Base-by-base conservation (phyloP, 2,113 vertebrate species). In the Tachuris rubrigastra region DNA sequence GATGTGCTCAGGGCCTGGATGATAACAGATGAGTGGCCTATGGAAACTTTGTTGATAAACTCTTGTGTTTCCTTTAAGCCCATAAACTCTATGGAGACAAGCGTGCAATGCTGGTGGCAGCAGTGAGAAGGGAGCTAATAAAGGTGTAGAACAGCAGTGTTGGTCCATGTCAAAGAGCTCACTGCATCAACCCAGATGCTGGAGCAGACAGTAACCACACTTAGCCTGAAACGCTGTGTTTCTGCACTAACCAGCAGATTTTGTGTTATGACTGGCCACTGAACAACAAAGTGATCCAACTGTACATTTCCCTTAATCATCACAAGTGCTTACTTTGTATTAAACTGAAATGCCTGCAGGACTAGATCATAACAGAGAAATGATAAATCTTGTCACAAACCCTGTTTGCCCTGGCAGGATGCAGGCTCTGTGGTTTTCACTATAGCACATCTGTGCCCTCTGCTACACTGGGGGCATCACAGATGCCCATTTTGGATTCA, bases 181-280 rank as follows among this genome's bases (percentile, higher is more conserved):
- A 0, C 68, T 84, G 72, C 80, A 46, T 33, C 58, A 17, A 47
- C 58, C 68, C 86, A 87, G 84, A 72, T 90, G 69, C 94, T 81
- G 90, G 83, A 96, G 88, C 88, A 79, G 72, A 33, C 16, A 0
- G 83, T 52, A 95, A 96, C 95, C 83, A 17, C 90, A 58, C 53
- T 15, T 30, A 15, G 84, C 49, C 83, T 65, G 83, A 72, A 81
- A 63, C 1, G 4, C 9, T 1, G 41, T 2, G 35, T 84, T 96
- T 97, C 89, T 96, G 93, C 95, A 86, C 63, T 58, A 46, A 81
- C 41, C 89, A 97, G 96, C 96, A 95, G 15, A 90, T 96, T 96
- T 85, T 80, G 28, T 97, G 95, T 96, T 97, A 95, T 97, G 90
- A 96, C 96, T 97, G 96, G 96, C 96, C 92, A 95, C 88, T 0